These are phyloP conservation scores for Spilarctia lutea DNA, from an alignment of 2,888 invertebrate species.

Conservation along the genomic window DNA sequence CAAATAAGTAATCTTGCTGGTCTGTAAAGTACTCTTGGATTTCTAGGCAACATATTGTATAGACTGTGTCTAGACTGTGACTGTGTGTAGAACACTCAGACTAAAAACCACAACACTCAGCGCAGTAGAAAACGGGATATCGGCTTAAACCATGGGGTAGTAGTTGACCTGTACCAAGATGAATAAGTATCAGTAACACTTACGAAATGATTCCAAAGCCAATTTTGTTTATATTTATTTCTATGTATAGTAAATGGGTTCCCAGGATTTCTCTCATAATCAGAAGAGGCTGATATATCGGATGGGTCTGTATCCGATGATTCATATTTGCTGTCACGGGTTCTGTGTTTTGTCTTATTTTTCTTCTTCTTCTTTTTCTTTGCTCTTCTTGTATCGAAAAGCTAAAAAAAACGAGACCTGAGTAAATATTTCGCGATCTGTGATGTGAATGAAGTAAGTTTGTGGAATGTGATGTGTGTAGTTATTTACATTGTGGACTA, in stretches of 20 bases:
- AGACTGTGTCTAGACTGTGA: too few relatives aligned
- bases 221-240: constrained; percentile 74
- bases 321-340: constrained; percentile 14
- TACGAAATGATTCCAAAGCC: constrained; percentile 72
- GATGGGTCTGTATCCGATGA: constrained; percentile 4
- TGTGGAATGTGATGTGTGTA: too few relatives aligned
- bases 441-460: too few relatives aligned
- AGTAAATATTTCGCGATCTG: too few relatives aligned
- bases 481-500: too few relatives aligned
- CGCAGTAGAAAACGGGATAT: too few relatives aligned
- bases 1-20: background rate
- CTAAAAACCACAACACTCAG: background rate
- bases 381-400: constrained; percentile 5
- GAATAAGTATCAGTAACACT: constrained; percentile 36
- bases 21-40: background rate
- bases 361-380: constrained; percentile 2
- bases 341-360: constrained; percentile 3
- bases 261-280: constrained; percentile 70
- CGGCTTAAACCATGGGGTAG: too few relatives aligned
- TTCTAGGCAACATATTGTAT: background rate
- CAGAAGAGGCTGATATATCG: constrained; percentile 41
- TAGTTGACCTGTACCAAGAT: background rate
- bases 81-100: too few relatives aligned
- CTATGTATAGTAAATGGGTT: constrained; percentile 74
- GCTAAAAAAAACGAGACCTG: constrained; percentile 8